Evolutionary conservation across 2,888 invertebrate genomes (phyloP).

Genomic region (Corythucha ciliata): DNA sequence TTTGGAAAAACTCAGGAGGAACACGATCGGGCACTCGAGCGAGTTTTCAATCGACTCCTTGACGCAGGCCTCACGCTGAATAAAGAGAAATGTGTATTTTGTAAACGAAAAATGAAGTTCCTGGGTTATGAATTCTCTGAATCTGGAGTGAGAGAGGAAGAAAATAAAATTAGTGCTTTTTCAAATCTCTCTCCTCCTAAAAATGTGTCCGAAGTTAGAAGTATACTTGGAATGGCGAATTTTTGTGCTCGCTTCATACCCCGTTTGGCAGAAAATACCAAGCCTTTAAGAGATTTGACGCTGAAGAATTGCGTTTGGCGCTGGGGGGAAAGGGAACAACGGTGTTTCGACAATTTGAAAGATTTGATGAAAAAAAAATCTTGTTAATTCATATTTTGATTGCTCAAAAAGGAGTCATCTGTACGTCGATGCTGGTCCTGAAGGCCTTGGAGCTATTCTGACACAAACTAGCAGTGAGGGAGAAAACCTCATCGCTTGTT

Average conservation of each 20-base stretch:
- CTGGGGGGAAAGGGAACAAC: constrained; percentile 4
- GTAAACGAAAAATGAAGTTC: constrained; percentile 33
- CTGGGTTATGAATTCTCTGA: constrained; percentile 36
- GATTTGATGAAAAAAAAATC: not conserved
- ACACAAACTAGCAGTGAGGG: no score
- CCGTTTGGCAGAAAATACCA: not conserved
- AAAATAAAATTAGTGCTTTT: constrained; percentile 28
- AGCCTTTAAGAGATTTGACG: not conserved
- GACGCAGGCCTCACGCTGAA: constrained; percentile 32
- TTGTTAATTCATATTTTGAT: no score
- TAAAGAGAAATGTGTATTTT: constrained; percentile 37
- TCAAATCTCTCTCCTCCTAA: constrained; percentile 22
- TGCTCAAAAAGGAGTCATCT: no score
- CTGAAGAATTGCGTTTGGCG: not conserved
- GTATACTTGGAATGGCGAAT: constrained; percentile 8
- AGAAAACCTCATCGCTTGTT: no score
- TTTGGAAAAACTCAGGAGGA: constrained; percentile 35
- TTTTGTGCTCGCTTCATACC: constrained; percentile 10
- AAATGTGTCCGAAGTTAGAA: constrained; percentile 15
- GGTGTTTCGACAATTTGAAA: not conserved
- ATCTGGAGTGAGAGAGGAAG: constrained; percentile 4
- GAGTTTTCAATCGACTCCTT: constrained; percentile 31
- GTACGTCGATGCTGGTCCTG: no score
- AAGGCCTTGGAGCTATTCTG: no score
- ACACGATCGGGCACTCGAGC: constrained; percentile 36